Percentiles rank a stretch among this genome's conserved stretches.
phyloP scores from a whole-genome alignment of 2,113 vertebrate genomes.

The Pterocles gutturalis region DNA sequence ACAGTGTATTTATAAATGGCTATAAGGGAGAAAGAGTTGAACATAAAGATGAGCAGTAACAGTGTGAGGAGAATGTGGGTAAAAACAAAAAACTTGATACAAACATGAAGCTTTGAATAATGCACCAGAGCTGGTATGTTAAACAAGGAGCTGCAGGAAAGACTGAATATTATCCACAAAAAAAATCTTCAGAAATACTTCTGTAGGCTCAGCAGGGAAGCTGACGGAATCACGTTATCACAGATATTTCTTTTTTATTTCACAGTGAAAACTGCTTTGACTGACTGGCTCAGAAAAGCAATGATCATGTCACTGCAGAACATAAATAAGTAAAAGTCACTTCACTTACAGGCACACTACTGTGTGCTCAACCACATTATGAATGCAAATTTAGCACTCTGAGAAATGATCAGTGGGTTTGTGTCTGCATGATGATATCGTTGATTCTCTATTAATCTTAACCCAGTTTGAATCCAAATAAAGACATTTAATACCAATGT shows the following conservation, averaged over 20 bases:
- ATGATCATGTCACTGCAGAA: not conserved
- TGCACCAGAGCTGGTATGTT: not conserved
- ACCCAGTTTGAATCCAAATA: not conserved
- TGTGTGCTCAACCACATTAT: not conserved
- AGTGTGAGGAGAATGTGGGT: not conserved
- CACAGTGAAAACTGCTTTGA: not conserved
- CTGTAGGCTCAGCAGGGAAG: not conserved
- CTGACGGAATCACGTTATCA: not conserved
- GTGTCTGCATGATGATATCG: not conserved
- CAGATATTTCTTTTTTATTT: not conserved
- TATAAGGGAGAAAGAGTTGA: not conserved
- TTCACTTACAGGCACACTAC: not conserved
- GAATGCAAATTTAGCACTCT: not conserved
- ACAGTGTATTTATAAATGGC: not conserved
- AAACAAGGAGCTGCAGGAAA: not conserved
- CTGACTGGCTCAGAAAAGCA: not conserved
- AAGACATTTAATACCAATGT: not conserved
- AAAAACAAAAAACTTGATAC: not conserved
- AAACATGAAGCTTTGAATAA: not conserved
- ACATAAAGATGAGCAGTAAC: not conserved
- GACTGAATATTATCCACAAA: not conserved
- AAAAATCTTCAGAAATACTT: not conserved
- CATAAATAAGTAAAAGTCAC: not conserved
- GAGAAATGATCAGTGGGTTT: not conserved
- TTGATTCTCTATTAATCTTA: not conserved